Percentiles rank a stretch among this genome's conserved stretches.
phyloP scores from a whole-genome alignment of 2,113 vertebrate species.

The Ameiurus melas region DNA sequence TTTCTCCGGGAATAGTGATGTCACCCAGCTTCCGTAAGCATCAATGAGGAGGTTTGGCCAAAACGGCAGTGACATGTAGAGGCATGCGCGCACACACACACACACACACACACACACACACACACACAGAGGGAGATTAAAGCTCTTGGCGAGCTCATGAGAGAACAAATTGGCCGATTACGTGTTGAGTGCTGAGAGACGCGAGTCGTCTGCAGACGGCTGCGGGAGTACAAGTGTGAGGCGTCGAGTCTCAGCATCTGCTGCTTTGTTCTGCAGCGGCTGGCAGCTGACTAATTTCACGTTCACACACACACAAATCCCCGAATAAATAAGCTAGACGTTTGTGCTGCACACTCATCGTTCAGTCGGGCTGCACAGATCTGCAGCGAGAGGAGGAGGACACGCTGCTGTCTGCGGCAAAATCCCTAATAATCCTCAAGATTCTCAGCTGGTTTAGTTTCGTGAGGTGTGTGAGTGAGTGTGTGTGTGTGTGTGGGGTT shows the following conservation, averaged over 20 bases:
- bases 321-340: not conserved
- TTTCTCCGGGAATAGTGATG: constrained; percentile 56
- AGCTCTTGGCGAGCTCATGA: constrained; percentile 34
- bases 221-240: not conserved
- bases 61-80: constrained; percentile 59
- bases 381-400: not conserved
- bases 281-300: constrained; percentile 36
- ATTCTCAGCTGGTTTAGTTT: not conserved
- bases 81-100: constrained; percentile 52
- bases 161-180: constrained; percentile 26
- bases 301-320: constrained; percentile 1
- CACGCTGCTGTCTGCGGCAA: not conserved
- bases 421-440: not conserved
- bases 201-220: not conserved
- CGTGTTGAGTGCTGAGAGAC: constrained; percentile 32
- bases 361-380: not conserved
- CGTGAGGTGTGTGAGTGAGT: no score
- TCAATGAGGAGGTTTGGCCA: constrained; percentile 62
- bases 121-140: constrained; percentile 54
- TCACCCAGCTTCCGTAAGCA: constrained; percentile 56
- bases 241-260: constrained; percentile 36
- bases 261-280: constrained; percentile 18
- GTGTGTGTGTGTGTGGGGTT: not conserved
- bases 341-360: not conserved
- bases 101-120: constrained; percentile 52